Conservation (phyloP, 2,888 invertebrate genomes). For the Papilio elwesi region DNA sequence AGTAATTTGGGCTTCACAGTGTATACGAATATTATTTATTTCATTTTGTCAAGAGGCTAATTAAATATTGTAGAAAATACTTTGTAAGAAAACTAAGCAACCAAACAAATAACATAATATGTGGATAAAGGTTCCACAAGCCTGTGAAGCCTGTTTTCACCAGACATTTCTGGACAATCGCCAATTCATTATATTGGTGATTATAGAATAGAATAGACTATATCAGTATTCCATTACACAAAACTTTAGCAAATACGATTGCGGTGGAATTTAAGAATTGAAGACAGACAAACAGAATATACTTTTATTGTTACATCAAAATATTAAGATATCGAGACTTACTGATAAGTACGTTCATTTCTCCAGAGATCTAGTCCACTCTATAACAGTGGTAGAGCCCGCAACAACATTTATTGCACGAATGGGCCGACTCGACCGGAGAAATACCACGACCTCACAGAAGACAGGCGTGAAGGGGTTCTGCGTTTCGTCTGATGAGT, state of each 20-base stretch:
- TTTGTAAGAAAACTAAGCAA: neutral
- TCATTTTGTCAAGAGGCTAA: neutral
- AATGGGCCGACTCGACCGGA: no score
- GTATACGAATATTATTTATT: neutral
- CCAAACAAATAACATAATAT: neutral
- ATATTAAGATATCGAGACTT: no score
- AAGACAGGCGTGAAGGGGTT: no score
- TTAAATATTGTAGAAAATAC: neutral
- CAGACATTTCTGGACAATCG: neutral
- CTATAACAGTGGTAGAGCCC: no score
- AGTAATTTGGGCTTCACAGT: neutral
- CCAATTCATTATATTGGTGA: neutral
- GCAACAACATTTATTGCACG: no score
- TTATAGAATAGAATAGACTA: neutral
- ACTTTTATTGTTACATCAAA: no score
- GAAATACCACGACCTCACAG: no score
- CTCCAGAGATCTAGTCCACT: no score
- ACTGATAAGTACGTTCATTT: no score
- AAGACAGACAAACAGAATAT: neutral
- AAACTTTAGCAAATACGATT: constrained; percentile 6
- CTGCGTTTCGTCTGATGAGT: no score
- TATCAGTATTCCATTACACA: neutral
- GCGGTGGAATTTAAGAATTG: neutral
- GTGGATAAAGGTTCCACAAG: neutral
- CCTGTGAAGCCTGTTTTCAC: neutral